Percentiles rank a stretch among this genome's conserved stretches.
Conservation (phyloP, 2,113 vertebrate genomes). For the Diphyllodes magnificus region DNA sequence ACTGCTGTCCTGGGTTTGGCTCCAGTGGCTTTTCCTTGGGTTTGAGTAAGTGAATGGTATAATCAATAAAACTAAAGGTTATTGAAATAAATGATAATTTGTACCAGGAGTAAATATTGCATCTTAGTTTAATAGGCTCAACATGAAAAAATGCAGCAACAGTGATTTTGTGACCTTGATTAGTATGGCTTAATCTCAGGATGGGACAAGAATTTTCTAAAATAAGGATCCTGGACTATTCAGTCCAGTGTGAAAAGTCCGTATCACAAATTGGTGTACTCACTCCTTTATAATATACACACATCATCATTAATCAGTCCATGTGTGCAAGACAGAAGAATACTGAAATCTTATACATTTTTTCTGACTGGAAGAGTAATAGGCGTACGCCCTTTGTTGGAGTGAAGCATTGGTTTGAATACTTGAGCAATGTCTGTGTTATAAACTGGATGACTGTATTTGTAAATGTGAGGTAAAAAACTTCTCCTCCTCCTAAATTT, state of each 20-base stretch:
- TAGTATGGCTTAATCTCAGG: not conserved
- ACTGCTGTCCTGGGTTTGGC: slow-evolving; percentile 86
- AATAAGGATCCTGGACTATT: not conserved
- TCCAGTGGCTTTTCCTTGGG: slow-evolving; percentile 88
- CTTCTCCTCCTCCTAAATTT: not conserved
- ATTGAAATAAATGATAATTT: not conserved
- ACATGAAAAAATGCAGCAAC: not conserved
- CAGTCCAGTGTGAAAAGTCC: not conserved
- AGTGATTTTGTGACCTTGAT: not conserved
- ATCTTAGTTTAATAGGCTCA: not conserved
- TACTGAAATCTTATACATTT: not conserved
- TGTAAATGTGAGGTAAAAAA: not conserved
- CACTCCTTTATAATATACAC: not conserved
- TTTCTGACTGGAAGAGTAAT: not conserved
- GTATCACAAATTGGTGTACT: not conserved
- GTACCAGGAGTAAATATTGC: not conserved
- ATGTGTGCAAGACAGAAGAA: not conserved
- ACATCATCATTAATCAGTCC: not conserved
- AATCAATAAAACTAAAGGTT: not conserved
- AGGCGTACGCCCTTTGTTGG: not conserved
- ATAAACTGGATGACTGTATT: not conserved
- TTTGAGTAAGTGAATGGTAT: slow-evolving; percentile 80
- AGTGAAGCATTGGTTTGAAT: not conserved
- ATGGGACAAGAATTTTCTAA: not conserved
- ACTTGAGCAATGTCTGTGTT: not conserved